Conservation (phyloP, 2,888 invertebrate genomes). For the Zhengitettix transpicula region DNA sequence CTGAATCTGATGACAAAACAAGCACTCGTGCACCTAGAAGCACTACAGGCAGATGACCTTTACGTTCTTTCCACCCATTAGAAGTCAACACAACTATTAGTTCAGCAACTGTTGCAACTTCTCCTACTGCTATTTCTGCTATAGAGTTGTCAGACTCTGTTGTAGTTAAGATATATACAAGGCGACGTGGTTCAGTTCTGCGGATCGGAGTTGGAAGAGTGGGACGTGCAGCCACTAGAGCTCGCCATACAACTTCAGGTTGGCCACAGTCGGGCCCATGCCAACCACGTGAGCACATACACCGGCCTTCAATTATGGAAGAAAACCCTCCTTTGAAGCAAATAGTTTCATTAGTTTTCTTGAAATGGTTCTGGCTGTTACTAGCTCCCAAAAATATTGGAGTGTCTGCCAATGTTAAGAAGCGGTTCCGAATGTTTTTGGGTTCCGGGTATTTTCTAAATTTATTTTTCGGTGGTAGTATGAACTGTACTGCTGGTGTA, state of each 20-base stretch:
- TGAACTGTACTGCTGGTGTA: neutral
- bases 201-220: neutral
- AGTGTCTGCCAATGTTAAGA: too few relatives aligned
- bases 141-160: neutral
- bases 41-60: too few relatives aligned
- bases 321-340: too few relatives aligned
- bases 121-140: neutral
- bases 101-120: neutral
- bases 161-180: neutral
- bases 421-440: too few relatives aligned
- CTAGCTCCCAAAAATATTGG: too few relatives aligned
- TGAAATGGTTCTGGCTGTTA: too few relatives aligned
- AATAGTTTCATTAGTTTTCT: neutral
- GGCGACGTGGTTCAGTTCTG: neutral
- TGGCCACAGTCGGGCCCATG: conserved; percentile 48
- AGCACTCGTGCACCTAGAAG: neutral
- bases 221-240: neutral
- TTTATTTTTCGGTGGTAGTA: too few relatives aligned
- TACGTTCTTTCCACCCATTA: too few relatives aligned
- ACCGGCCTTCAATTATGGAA: conserved; percentile 16
- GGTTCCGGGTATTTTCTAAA: too few relatives aligned
- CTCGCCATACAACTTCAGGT: conserved; percentile 33
- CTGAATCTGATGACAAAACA: conserved; percentile 16
- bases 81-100: neutral
- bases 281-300: conserved; percentile 41